Evolutionary conservation across 2,888 invertebrate genomes (phyloP).

Genomic region (Lochmaea crataegi): DNA sequence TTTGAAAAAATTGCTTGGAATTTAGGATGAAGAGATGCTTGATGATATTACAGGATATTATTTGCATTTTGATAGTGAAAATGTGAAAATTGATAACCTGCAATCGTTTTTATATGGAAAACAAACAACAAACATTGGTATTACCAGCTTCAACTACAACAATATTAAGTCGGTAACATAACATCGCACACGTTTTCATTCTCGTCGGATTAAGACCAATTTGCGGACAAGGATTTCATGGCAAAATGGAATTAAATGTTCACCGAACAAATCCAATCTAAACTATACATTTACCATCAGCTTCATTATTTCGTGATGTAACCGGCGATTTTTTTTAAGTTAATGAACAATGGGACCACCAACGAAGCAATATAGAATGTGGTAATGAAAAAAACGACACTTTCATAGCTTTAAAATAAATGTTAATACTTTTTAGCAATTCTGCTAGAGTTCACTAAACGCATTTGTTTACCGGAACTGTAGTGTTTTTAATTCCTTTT

Average conservation of each 20-base stretch:
- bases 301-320: conserved; percentile 10
- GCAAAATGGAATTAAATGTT: neutral
- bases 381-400: conserved; percentile 2
- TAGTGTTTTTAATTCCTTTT: neutral
- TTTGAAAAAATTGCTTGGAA: too few species aligned
- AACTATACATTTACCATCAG: conserved; percentile 6
- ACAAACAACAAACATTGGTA: neutral
- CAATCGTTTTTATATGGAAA: too few species aligned
- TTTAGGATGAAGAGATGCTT: too few species aligned
- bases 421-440: neutral
- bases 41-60: too few species aligned
- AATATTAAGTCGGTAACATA: neutral
- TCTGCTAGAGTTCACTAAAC: neutral
- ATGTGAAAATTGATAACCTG: too few species aligned
- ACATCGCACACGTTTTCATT: neutral
- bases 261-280: conserved; percentile 1
- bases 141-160: neutral
- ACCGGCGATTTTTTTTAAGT: conserved; percentile 6
- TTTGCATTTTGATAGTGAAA: too few species aligned
- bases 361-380: conserved; percentile 10
- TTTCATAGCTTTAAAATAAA: neutral
- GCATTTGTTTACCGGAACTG: neutral
- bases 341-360: conserved; percentile 4
- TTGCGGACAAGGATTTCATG: conserved; percentile 3
- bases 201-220: conserved; percentile 1